Percentiles rank a stretch among this genome's conserved stretches.
Conservation (phyloP, 1,140 invertebrate species). For the Pomacea maculata region DNA sequence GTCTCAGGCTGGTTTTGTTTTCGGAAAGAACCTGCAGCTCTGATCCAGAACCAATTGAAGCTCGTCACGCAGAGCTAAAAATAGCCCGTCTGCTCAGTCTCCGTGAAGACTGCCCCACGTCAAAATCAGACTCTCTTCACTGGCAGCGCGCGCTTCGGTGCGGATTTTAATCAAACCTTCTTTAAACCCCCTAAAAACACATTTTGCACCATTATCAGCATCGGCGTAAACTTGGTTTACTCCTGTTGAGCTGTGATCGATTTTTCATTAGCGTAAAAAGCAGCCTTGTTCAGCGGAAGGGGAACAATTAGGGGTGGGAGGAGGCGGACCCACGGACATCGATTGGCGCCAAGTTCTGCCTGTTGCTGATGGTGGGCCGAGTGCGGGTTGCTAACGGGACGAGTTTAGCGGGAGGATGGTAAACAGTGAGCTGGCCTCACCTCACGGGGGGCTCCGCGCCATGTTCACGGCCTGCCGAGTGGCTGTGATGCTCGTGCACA, state of each 20-base stretch:
- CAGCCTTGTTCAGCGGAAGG: constrained; percentile 24
- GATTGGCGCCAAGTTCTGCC: constrained; percentile 5
- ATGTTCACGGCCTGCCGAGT: too few relatives aligned
- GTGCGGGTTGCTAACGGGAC: neutral
- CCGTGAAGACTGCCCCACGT: neutral
- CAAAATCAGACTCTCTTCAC: constrained; percentile 8
- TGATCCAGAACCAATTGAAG: too few relatives aligned
- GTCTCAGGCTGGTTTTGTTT: neutral
- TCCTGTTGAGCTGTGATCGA: constrained; percentile 25
- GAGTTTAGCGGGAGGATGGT: constrained; percentile 12
- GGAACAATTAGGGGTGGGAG: constrained; percentile 20
- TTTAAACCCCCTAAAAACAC: constrained; percentile 18
- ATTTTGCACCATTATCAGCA: constrained; percentile 25
- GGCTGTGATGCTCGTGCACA: too few relatives aligned
- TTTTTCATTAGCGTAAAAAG: constrained; percentile 27
- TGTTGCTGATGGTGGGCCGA: neutral
- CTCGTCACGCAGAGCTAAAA: neutral
- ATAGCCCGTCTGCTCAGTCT: neutral
- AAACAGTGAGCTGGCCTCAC: neutral
- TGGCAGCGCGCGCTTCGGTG: neutral
- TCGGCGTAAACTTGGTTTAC: constrained; percentile 24
- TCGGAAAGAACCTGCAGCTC: too few relatives aligned
- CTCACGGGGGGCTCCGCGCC: too few relatives aligned
- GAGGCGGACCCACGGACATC: constrained; percentile 3
- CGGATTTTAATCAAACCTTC: constrained; percentile 22